phyloP scores from a whole-genome alignment of 2,888 invertebrate species.

The Mythimna loreyi region DNA sequence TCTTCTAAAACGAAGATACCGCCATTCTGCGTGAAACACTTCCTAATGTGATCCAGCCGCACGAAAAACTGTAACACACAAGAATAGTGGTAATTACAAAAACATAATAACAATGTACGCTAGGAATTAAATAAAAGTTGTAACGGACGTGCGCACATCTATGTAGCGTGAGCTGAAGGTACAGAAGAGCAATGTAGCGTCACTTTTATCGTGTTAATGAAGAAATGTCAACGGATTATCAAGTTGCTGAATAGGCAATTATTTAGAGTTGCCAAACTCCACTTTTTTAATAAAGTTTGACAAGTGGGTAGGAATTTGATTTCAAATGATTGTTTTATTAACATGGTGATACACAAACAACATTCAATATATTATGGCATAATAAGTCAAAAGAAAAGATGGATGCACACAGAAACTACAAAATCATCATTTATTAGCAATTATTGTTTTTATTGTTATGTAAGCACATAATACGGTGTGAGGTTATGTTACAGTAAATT shows the following conservation, averaged over 20 bases:
- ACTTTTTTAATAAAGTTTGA: background rate
- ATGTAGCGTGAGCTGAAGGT: conserved; percentile 41
- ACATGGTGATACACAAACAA: background rate
- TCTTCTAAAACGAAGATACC: conserved; percentile 99
- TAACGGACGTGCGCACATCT: conserved; percentile 59
- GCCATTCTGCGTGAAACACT: conserved; percentile 99
- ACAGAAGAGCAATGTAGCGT: background rate
- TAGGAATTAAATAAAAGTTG: conserved; percentile 25
- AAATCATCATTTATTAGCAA: background rate
- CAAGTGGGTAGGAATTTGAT: background rate
- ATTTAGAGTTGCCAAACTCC: background rate
- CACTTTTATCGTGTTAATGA: background rate
- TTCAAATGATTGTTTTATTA: background rate
- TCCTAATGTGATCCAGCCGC: conserved; percentile 99
- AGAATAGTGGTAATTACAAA: conserved; percentile 17
- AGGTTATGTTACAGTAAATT: background rate
- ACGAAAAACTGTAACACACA: conserved; percentile 98
- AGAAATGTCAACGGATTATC: background rate
- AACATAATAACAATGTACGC: background rate
- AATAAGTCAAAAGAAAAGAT: background rate
- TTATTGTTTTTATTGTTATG: background rate
- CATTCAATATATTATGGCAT: background rate
- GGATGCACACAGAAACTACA: background rate
- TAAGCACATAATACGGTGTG: background rate
- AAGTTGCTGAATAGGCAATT: background rate